Base-by-base conservation (phyloP, 2,797 vertebrate species). In the Microhierax caerulescens region DNA sequence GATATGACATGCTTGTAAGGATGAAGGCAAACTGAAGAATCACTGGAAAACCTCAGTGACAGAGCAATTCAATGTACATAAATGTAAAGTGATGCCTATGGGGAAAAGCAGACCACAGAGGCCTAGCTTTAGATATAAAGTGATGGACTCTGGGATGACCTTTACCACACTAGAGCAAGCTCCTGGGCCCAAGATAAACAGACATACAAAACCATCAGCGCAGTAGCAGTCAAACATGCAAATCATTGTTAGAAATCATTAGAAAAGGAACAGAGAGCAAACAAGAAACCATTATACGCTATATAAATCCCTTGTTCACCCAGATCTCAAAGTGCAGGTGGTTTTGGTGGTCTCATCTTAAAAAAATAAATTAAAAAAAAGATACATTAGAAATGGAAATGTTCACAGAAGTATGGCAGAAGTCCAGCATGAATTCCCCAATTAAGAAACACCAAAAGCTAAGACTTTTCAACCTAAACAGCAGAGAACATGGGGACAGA, bases 181-280 rank as follows among this genome's bases (percentile, higher is more conserved):
- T 65, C 80, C 88, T 4, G 53, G 72, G 78, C 82, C 75, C 57
- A 54, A 50, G 61, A 61, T 43, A 81, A 96, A 94, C 88, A 64
- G 51, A 57, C 34, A 13, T 10, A 51, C 1, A 32, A n/a, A 70
- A 95, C 85, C 50, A 57, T 11, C 61, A 50, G 60, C 81, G 67
- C 56, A 11, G 91, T 21, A 51, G 74, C 19, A 57, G 47, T 43
- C 73, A 17, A 83, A 86, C 68, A 70, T 82, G 68, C 21, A 70
- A 21, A 82, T 21, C 65, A 19, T 5, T 3, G 19, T 25, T 56
- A 87, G 56, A 79, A 91, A 80, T 37, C 32, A 25, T 1, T 36
- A 63, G 25, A 20, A 76, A 85, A 20, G 61, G 48, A 88, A 59
- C 25, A 60, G 75, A 72, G 50, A 77, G 47, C 16, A 77, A 51